These are phyloP conservation scores for Heliocidaris erythrogramma DNA, from an alignment of 35 echinoderm and acorn worm genomes.

Conservation along the genomic window DNA sequence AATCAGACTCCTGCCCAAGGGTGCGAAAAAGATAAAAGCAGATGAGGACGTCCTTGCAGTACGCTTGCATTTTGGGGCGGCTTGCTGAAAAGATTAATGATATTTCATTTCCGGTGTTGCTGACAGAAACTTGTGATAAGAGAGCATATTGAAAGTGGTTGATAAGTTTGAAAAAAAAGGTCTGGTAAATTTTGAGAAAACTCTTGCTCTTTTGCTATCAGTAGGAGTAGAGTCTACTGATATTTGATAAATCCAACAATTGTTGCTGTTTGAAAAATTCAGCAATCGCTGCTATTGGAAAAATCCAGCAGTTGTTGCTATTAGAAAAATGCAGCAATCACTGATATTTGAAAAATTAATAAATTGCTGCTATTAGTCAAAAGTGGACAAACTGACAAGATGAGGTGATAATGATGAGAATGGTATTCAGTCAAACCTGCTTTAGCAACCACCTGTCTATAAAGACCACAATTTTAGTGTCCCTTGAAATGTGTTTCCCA, in stretches of 20 bases:
- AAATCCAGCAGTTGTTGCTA: no score
- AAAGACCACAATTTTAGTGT: no score
- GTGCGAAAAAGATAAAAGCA: neutral
- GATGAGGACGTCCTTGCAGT: neutral
- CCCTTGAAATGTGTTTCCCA: no score
- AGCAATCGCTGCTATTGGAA: no score
- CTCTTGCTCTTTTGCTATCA: no score
- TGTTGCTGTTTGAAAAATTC: no score
- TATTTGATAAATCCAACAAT: no score
- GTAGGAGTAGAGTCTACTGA: no score
- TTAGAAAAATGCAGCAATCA: no score
- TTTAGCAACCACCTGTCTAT: no score
- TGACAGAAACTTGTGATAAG: constrained; percentile 1
- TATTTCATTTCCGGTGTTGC: neutral
- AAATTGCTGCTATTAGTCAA: neutral
- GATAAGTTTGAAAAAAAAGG: neutral
- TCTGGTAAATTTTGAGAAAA: neutral
- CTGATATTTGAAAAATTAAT: no score
- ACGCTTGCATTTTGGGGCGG: neutral
- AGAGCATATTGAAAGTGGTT: neutral
- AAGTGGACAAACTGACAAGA: neutral
- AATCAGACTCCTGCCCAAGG: neutral
- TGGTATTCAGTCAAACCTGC: neutral
- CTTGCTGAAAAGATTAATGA: neutral
- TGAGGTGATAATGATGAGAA: neutral